Percentiles rank a stretch among this genome's conserved stretches.
phyloP scores from a whole-genome alignment of 1,140 invertebrate species.

The Whitmania pigra region DNA sequence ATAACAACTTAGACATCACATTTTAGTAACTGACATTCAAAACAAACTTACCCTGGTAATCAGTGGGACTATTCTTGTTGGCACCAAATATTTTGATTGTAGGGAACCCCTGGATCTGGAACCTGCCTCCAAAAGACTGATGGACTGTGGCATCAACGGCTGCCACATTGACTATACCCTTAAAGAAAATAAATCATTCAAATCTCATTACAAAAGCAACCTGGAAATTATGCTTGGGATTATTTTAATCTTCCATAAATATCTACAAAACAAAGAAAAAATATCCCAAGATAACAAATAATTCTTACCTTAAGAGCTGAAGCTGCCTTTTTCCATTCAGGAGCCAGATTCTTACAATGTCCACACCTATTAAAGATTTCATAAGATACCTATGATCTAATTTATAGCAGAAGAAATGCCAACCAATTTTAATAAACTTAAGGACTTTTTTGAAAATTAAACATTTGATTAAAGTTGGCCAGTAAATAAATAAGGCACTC shows the following conservation, averaged over 20 bases:
- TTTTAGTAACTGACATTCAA: conserved; percentile 3
- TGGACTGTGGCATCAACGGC: conserved; percentile 83
- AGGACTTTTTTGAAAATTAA: not conserved
- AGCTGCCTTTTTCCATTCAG: conserved; percentile 88
- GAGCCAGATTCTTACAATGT: conserved; percentile 86
- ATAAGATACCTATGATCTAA: conserved; percentile 19
- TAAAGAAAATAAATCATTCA: conserved; percentile 31
- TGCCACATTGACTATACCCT: conserved; percentile 84
- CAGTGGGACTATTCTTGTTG: conserved; percentile 71
- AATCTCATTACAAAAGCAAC: not conserved
- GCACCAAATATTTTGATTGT: conserved; percentile 87
- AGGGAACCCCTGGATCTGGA: conserved; percentile 78
- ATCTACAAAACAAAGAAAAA: not conserved
- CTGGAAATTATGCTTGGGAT: not conserved
- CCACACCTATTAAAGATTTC: conserved; percentile 44
- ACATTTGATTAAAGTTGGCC: not conserved
- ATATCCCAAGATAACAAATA: not conserved
- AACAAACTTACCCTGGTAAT: conserved; percentile 57
- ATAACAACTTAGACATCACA: not conserved
- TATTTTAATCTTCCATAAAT: not conserved
- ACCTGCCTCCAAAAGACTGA: conserved; percentile 64
- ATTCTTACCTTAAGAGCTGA: conserved; percentile 70
- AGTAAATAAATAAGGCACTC: no score
- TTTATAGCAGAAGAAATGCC: not conserved
- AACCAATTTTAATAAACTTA: not conserved